Percentiles rank a stretch among this genome's conserved stretches.
These are phyloP conservation scores for Pantala flavescens DNA, from an alignment of 1,140 invertebrate genomes.

Conservation along the genomic window DNA sequence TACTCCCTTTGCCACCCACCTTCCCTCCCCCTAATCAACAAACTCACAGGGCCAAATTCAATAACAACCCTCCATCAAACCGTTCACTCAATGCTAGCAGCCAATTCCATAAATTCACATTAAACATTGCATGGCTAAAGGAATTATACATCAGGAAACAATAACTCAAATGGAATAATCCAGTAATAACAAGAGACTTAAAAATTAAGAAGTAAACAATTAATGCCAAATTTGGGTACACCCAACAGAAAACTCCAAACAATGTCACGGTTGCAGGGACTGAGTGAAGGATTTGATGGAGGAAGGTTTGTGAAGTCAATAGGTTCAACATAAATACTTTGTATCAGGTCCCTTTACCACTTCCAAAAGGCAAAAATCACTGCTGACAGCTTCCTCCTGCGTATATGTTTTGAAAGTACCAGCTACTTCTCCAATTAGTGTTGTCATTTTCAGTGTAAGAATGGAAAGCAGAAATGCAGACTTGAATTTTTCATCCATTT, in stretches of 20 bases:
- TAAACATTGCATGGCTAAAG: not conserved
- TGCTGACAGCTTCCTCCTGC: not conserved
- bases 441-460: conserved; percentile 30
- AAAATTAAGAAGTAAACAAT: not conserved
- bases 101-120: not conserved
- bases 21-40: not conserved
- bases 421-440: conserved; percentile 9
- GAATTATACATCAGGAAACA: conserved; percentile 7
- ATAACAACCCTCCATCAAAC: conserved; percentile 5
- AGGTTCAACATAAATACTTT: conserved; percentile 8
- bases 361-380: conserved; percentile 6
- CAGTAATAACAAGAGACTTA: not conserved
- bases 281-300: not conserved
- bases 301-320: not conserved
- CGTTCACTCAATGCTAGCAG: conserved; percentile 1
- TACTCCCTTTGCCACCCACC: not conserved
- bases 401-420: conserved; percentile 10
- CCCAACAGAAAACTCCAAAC: conserved; percentile 1
- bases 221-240: not conserved
- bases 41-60: conserved; percentile 4
- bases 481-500: conserved; percentile 22
- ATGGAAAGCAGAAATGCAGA: conserved; percentile 42
- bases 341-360: conserved; percentile 4
- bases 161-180: conserved; percentile 3
- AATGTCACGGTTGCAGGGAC: not conserved